A percentile compares a stretch with the other conserved stretches of the same genome.
These are phyloP conservation scores for Neodon shergylaensis DNA, from an alignment of 2,113 vertebrate species.

Conservation along the genomic window DNA sequence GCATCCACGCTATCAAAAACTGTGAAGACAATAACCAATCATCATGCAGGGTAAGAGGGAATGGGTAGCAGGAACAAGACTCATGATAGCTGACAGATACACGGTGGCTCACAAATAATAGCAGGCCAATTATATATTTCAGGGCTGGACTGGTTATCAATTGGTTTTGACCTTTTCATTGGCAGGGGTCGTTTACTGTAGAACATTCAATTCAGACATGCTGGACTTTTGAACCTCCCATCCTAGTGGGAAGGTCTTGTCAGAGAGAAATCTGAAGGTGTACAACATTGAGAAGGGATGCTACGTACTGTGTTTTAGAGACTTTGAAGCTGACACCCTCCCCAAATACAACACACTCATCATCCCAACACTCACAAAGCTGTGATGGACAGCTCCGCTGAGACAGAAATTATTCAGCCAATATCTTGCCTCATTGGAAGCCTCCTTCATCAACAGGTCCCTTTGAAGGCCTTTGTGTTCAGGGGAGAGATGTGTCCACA, in stretches of 20 bases:
- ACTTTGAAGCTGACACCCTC: slow-evolving; percentile 59
- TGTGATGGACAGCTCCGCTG: slow-evolving; percentile 43
- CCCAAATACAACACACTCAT: slow-evolving; percentile 22
- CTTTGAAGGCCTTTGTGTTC: slow-evolving; percentile 45
- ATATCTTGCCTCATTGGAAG: not conserved
- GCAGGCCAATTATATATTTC: not conserved
- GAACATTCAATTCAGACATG: slow-evolving; percentile 49
- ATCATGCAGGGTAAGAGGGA: slow-evolving; percentile 3
- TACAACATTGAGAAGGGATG: slow-evolving; percentile 57
- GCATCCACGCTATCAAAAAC: slow-evolving; percentile 29
- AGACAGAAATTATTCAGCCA: slow-evolving; percentile 57
- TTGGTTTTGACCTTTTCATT: slow-evolving; percentile 58
- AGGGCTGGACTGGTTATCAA: slow-evolving; percentile 48
- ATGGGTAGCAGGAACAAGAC: slow-evolving; percentile 34
- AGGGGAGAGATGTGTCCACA: not conserved
- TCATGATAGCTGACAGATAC: not conserved
- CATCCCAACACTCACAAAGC: slow-evolving; percentile 64
- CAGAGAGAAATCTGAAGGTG: slow-evolving; percentile 58
- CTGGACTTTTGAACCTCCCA: slow-evolving; percentile 76
- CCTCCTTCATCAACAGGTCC: not conserved
- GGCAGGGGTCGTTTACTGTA: slow-evolving; percentile 65
- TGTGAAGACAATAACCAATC: slow-evolving; percentile 29
- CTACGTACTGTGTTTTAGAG: slow-evolving; percentile 40
- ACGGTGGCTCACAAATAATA: slow-evolving; percentile 32
- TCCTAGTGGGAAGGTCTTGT: slow-evolving; percentile 61